Evolutionary conservation across 2,888 invertebrate species (phyloP).

Genomic region (Dastarcus helophoroides): DNA sequence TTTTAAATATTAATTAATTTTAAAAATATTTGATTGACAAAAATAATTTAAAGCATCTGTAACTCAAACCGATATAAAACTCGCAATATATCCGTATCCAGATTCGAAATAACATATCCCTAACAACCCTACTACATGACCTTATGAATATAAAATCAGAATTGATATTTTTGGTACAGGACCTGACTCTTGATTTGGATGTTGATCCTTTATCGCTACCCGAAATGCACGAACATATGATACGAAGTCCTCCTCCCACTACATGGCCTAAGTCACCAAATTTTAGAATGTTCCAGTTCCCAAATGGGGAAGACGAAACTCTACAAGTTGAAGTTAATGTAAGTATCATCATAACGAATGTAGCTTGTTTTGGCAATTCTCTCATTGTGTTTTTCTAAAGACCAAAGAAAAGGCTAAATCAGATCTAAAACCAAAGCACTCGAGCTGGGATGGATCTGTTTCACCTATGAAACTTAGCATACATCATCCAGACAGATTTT

Average conservation of each 20-base stretch:
- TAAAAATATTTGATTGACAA: too few species aligned
- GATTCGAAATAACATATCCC: too few species aligned
- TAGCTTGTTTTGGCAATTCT: not conserved
- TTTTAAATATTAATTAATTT: too few species aligned
- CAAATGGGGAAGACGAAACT: constrained; percentile 37
- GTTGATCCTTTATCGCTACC: constrained; percentile 63
- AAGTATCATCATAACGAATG: too few species aligned
- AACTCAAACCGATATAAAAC: too few species aligned
- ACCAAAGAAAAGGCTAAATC: constrained; percentile 22
- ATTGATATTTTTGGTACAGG: too few species aligned
- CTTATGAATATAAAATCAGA: too few species aligned
- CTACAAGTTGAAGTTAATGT: constrained; percentile 35
- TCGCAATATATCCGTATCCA: too few species aligned
- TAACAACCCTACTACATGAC: too few species aligned
- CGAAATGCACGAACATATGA: constrained; percentile 73
- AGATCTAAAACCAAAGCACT: constrained; percentile 29
- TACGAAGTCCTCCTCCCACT: constrained; percentile 69
- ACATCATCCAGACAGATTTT: constrained; percentile 41
- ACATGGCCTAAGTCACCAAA: constrained; percentile 58
- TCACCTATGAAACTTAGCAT: constrained; percentile 28
- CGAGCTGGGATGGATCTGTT: constrained; percentile 31
- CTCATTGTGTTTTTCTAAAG: constrained; percentile 14
- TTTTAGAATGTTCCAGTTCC: constrained; percentile 44
- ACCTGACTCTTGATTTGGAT: constrained; percentile 43
- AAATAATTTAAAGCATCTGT: too few species aligned